phyloP scores from a whole-genome alignment of 1,140 invertebrate genomes.

The Colletes gigas region DNA sequence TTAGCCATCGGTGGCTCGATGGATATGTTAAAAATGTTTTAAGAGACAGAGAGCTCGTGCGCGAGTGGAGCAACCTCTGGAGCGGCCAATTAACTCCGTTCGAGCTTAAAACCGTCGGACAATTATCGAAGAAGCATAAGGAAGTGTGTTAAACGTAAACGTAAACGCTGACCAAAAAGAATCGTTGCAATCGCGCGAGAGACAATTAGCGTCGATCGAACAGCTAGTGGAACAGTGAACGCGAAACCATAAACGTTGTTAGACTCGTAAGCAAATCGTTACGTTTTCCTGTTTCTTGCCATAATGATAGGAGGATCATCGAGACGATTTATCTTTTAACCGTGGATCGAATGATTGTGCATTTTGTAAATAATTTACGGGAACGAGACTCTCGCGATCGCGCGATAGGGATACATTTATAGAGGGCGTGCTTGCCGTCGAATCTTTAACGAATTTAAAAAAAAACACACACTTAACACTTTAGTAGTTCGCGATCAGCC shows the following conservation, averaged over 20 bases:
- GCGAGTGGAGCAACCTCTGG: too few relatives aligned
- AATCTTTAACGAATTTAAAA: background rate
- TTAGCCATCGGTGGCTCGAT: too few relatives aligned
- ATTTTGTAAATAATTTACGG: conserved; percentile 40
- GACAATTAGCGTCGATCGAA: too few relatives aligned
- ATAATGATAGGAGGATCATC: conserved; percentile 23
- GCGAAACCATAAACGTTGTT: background rate
- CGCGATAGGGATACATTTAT: conserved; percentile 8
- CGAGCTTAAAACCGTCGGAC: too few relatives aligned
- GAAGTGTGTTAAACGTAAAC: background rate
- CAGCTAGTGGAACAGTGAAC: background rate
- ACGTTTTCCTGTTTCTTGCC: conserved; percentile 22
- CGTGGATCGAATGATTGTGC: conserved; percentile 11
- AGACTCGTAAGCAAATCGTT: conserved; percentile 11
- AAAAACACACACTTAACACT: too few relatives aligned
- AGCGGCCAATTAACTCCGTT: too few relatives aligned
- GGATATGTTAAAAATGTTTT: too few relatives aligned
- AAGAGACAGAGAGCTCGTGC: too few relatives aligned
- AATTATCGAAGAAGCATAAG: too few relatives aligned
- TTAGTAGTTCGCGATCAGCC: background rate
- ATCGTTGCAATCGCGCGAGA: background rate
- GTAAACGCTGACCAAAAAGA: background rate
- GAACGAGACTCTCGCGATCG: background rate
- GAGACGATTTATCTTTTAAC: background rate
- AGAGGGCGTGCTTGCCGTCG: background rate